Conservation (phyloP, 2,888 invertebrate genomes). For the Elegia similella region DNA sequence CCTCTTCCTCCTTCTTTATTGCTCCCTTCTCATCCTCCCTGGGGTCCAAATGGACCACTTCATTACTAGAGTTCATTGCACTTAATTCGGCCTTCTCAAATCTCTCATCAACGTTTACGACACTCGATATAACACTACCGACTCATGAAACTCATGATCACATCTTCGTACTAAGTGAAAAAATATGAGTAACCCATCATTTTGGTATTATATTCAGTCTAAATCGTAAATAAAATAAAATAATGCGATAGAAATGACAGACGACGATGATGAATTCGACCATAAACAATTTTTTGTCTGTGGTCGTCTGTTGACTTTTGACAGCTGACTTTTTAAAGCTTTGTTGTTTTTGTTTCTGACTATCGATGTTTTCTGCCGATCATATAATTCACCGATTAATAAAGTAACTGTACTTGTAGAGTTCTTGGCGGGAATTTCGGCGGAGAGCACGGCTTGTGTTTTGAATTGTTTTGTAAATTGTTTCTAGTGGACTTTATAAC, state of each 20-base stretch:
- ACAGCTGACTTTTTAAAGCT: no score
- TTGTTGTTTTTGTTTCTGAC: no score
- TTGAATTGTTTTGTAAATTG: no score
- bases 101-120: neutral
- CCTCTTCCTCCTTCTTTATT: slow-evolving; percentile 52
- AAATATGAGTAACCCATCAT: neutral
- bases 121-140: neutral
- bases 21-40: slow-evolving; percentile 36
- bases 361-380: no score
- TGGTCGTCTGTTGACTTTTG: neutral
- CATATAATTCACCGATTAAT: no score
- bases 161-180: neutral
- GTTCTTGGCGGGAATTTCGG: no score
- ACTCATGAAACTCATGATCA: neutral
- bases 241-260: slow-evolving; percentile 2
- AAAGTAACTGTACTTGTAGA: no score
- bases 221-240: neutral
- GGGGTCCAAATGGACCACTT: slow-evolving; percentile 34
- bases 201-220: neutral
- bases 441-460: no score
- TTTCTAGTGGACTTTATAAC: no score
- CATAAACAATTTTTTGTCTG: neutral
- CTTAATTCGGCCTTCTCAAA: slow-evolving; percentile 55
- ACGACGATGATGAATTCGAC: slow-evolving; percentile 4
- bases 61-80: slow-evolving; percentile 51